phyloP scores from a whole-genome alignment of 2,113 vertebrate genomes.

The Leptobrachium leishanense region DNA sequence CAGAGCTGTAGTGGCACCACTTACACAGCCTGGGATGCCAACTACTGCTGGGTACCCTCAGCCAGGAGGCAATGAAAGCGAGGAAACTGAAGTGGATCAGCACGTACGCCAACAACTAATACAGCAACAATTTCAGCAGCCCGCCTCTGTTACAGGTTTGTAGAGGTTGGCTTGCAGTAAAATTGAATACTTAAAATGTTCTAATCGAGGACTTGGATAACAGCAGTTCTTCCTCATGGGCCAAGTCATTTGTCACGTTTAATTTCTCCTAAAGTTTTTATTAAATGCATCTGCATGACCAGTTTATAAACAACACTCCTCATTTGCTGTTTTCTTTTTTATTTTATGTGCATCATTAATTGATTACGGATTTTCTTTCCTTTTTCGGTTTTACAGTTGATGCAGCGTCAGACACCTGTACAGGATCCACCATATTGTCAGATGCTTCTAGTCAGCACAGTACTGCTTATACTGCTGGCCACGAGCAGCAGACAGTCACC shows the following conservation, averaged over 20 bases:
- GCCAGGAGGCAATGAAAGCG: conserved; percentile 66
- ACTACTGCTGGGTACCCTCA: conserved; percentile 59
- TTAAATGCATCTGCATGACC: too few relatives aligned
- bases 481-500: conserved; percentile 70
- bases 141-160: conserved; percentile 47
- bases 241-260: too few relatives aligned
- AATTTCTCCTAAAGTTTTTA: too few relatives aligned
- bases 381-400: conserved; percentile 57
- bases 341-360: too few relatives aligned
- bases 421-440: conserved; percentile 48
- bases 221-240: too few relatives aligned
- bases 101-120: conserved; percentile 71
- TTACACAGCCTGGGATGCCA: conserved; percentile 49
- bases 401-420: conserved; percentile 62
- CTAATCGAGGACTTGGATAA: too few relatives aligned
- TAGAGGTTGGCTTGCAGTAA: neutral
- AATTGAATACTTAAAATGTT: too few relatives aligned
- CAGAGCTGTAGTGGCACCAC: conserved; percentile 48
- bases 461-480: conserved; percentile 53
- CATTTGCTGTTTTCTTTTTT: too few relatives aligned
- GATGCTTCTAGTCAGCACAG: conserved; percentile 58
- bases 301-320: too few relatives aligned
- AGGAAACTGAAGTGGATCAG: conserved; percentile 82
- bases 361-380: too few relatives aligned
- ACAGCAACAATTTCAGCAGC: conserved; percentile 55